Evolutionary conservation across 2,113 vertebrate genomes (phyloP), one percentile per base, ranked within the genome.

Genomic region (Catharus fuscescens): DNA sequence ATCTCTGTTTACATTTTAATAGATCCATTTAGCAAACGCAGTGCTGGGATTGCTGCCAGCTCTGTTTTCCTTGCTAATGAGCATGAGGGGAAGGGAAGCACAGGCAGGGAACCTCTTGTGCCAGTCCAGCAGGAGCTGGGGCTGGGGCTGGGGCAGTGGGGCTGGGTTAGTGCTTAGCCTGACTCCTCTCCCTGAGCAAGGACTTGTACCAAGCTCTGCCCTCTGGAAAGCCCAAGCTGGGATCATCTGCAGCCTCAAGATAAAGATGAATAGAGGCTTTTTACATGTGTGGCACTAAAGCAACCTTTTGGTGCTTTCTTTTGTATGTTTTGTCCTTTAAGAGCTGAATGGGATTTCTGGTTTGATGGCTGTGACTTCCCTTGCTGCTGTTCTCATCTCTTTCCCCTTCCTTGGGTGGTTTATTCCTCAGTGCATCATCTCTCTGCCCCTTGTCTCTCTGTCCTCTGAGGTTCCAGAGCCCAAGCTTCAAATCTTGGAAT

Each of bases 1-100:
- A 78, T 84, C 93, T 83, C 86, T 78, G 76, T 91, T 94, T 92
- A 78, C 61, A 21, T 92, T 95, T 84, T 57, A 78, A 52, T 34
- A 60, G 89, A 89, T 84, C 80, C 90, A 48, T 84, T 78, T 71
- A 95, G 90, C 86, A 70, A 61, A 91, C 5, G 14, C 56, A n/a
- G 64, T 2, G 64, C 80, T 74, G 57, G 60, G 92, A 64, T 40
- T 84, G 69, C 90, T 81, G 95, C 84, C 87, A 89, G 87, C 81
- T 52, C 93, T 38, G 47, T 91, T 89, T 89, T 34, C 87, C 95
- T 83, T 50, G 80, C 80, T 91, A 50, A 80, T 12, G 67, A 88
- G 67, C 0, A 0, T 2, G 3, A 32, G 69, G 5, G 48, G 47
- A 88, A 92, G 86, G 60, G 60, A 50, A 65, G 67, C 34, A 29